Evolutionary conservation across 2,113 vertebrate genomes (phyloP).

Genomic region (Coptodon rendalli): DNA sequence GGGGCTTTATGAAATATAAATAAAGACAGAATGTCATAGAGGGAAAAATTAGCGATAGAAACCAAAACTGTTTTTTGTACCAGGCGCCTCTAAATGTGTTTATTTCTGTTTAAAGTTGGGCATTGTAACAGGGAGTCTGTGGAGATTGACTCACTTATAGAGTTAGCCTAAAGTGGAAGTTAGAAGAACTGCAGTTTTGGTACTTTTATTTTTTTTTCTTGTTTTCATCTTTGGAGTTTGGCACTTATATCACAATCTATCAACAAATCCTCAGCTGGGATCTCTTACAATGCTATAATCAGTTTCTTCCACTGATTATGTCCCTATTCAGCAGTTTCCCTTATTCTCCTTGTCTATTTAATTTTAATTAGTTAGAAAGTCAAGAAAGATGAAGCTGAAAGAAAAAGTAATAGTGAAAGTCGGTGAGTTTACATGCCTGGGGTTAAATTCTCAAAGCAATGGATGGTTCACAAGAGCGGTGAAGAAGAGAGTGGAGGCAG

Average conservation of each 20-base stretch:
- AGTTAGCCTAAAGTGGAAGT: not conserved
- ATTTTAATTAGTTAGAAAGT: not conserved
- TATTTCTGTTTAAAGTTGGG: not conserved
- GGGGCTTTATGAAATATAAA: not conserved
- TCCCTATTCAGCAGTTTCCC: not conserved
- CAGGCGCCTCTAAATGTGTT: not conserved
- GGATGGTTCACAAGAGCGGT: not conserved
- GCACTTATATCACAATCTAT: not conserved
- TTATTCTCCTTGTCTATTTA: not conserved
- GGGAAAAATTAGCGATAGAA: not conserved
- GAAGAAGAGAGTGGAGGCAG: not conserved
- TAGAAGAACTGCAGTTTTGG: not conserved
- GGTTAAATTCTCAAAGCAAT: not conserved
- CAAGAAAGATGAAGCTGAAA: not conserved
- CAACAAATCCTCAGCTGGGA: not conserved
- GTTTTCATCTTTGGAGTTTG: not conserved
- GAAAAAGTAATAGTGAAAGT: not conserved
- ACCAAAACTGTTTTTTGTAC: not conserved
- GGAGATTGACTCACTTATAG: not conserved
- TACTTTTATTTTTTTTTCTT: not conserved
- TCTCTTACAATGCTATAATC: not conserved
- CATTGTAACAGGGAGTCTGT: not conserved
- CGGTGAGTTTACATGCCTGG: not conserved
- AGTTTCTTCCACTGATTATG: not conserved
- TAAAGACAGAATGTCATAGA: not conserved